Percentiles rank a stretch among this genome's conserved stretches.
Conservation (phyloP, 2,797 vertebrate genomes). For the Eleutherodactylus coqui region DNA sequence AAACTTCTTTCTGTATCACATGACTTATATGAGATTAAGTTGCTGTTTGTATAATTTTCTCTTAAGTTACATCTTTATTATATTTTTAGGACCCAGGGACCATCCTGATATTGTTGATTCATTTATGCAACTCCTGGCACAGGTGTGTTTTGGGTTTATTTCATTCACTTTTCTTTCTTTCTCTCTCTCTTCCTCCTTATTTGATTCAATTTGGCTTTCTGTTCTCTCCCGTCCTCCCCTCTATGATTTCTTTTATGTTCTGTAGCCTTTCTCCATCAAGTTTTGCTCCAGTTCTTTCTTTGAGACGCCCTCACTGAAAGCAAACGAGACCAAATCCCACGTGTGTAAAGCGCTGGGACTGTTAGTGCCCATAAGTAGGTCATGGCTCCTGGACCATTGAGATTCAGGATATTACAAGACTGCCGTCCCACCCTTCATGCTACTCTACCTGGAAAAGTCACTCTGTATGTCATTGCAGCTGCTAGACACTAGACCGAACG, state of each 20-base stretch:
- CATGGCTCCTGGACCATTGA: background rate
- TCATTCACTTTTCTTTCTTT: slow-evolving; percentile 99
- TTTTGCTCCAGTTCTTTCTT: slow-evolving; percentile 58
- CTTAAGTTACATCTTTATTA: slow-evolving; percentile 99
- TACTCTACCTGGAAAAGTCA: background rate
- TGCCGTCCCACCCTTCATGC: background rate
- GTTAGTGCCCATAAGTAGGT: background rate
- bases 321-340: background rate
- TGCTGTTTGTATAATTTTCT: slow-evolving; percentile 99
- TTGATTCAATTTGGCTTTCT: slow-evolving; percentile 85
- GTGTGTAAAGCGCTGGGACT: background rate
- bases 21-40: slow-evolving; percentile 99
- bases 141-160: slow-evolving; percentile 99
- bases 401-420: background rate
- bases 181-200: slow-evolving; percentile 80
- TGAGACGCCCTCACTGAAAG: slow-evolving; percentile 34
- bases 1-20: slow-evolving; percentile 98
- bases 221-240: slow-evolving; percentile 83
- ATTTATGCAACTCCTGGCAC: slow-evolving; percentile 99
- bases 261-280: slow-evolving; percentile 85
- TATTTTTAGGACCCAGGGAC: slow-evolving; percentile 99
- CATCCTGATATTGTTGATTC: slow-evolving; percentile 99
- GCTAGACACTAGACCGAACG: background rate
- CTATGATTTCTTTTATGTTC: slow-evolving; percentile 79
- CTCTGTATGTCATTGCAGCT: background rate